Evolutionary conservation across 2,113 vertebrate genomes (phyloP), one percentile per base, ranked within the genome.

Genomic region (Paedocypris sp.): DNA sequence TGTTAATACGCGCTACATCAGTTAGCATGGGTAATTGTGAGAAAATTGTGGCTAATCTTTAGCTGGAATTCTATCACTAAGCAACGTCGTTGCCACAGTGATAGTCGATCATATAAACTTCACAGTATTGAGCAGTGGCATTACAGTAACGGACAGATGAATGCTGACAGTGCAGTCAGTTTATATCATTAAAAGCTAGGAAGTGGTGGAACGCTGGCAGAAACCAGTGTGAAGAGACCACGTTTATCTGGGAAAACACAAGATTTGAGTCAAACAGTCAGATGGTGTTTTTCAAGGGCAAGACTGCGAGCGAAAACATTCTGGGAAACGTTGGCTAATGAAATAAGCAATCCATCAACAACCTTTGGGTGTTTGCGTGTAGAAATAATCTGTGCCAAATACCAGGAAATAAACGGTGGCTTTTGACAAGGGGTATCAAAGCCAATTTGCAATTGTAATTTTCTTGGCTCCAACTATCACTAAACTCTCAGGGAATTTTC

Each of bases 11-110:
- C n/a, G n/a, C n/a, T n/a, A n/a, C n/a, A n/a, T n/a, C 20, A 33
- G 43, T 26, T n/a, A 15, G 42, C 47, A 29, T 23, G 29, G 41
- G 28, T 3, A 19, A 39, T 46, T 33, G 45, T 26, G 32, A 48
- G 47, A 64, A 25, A 59, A 57, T 41, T 51, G 52, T 51, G 15
- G 20, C 62, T 57, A 59, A 57, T 45, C 38, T 12, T 7, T 9
- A 20, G 23, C 22, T 9, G 46, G 50, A 46, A 23, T 12, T 16
- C 58, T 20, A 8, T 41, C 25, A 48, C 28, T 46, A 64, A 64
- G 26, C 29, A 3, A 4, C 13, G 13, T 45, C 12, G 41, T 35
- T 63, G 45, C 31, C 29, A 52, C 31, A 47, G 49, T 2, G 22
- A 62, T 42, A 18, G 28, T 10, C 25, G 45, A 15, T 43, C 33